Evolutionary conservation across 1,140 invertebrate genomes (phyloP).

Genomic region (Whitmania pigra): DNA sequence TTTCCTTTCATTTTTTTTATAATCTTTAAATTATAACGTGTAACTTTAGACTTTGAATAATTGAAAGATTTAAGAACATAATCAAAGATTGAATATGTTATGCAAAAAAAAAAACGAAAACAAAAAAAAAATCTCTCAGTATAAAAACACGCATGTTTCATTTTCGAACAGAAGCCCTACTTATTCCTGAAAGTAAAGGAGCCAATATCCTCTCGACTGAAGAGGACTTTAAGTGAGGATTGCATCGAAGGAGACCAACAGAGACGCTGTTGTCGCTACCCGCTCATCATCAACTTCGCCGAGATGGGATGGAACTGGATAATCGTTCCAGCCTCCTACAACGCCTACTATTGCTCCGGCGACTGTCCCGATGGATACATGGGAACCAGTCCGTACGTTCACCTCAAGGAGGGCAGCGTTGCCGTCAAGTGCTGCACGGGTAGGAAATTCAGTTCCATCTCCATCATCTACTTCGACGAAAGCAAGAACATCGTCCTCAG

Average conservation of each 20-base stretch:
- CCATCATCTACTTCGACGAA: conserved; percentile 81
- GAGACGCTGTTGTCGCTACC: conserved; percentile 20
- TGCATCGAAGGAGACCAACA: background rate
- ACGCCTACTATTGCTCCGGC: conserved; percentile 85
- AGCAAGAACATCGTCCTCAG: conserved; percentile 75
- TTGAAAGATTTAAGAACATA: too few relatives aligned
- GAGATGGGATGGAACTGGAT: conserved; percentile 99
- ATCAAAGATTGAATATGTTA: too few relatives aligned
- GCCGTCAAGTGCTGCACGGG: conserved; percentile 72
- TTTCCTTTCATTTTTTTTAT: too few relatives aligned
- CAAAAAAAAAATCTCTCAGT: too few relatives aligned
- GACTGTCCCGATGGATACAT: conserved; percentile 61
- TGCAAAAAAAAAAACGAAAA: too few relatives aligned
- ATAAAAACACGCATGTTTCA: background rate
- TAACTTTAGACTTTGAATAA: too few relatives aligned
- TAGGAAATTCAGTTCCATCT: conserved; percentile 77
- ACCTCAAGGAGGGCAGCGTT: too few relatives aligned
- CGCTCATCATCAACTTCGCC: conserved; percentile 61
- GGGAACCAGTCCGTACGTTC: background rate
- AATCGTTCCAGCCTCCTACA: conserved; percentile 84
- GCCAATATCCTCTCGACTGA: background rate
- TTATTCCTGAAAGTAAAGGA: conserved; percentile 6
- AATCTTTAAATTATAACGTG: too few relatives aligned
- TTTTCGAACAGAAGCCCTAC: conserved; percentile 8
- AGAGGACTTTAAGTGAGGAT: background rate